Evolutionary conservation across 1,140 invertebrate species (phyloP), one percentile per base, ranked within the genome.

Genomic region (Bombus confusus): DNA sequence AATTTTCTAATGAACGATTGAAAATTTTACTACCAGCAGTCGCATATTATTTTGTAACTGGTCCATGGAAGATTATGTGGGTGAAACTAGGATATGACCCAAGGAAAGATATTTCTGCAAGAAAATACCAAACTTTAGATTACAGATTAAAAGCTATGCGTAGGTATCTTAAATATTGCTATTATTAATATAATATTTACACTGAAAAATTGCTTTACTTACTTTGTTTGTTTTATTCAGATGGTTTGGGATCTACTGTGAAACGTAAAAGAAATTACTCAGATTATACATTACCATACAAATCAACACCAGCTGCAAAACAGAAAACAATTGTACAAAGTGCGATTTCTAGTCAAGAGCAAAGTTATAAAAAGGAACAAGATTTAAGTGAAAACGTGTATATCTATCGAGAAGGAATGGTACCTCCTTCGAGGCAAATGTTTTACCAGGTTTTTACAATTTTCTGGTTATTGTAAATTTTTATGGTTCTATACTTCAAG

Each of bases 1-100:
- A 97, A 57, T 95, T 97, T 87, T 95, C 96, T 2, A 90, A 93
- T 9, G 96, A 96, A 34, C 96, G 96, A 47, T 92, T 99, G 1
- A 99, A 98, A 94, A 96, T 97, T 90, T 96, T 99, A 59, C 94
- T 99, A 66, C 98, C 98, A 0, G 96, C 96, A 43, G 94, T 98
- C 2, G 97, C 98, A 0, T 98, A 98, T 93, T 98, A 98, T 93
- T 98, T 97, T 94, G 96, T 96, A 25, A 97, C 96, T 88, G 98
- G 99, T 0, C 98, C 98, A 0, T 99, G 98, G 98, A 95, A 98
- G 80, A 96, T 97, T 72, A 96, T 98, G 92, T 99, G 98, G 97
- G 97, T 98, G 0, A 96, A 96, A 92, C 97, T 97, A 91, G 98
- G 98, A 1, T 99, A 98, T 91, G 98, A 99, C 95, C 98, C 98